Conservation (phyloP, 2,888 invertebrate species). For the Rhodophaea formosa region DNA sequence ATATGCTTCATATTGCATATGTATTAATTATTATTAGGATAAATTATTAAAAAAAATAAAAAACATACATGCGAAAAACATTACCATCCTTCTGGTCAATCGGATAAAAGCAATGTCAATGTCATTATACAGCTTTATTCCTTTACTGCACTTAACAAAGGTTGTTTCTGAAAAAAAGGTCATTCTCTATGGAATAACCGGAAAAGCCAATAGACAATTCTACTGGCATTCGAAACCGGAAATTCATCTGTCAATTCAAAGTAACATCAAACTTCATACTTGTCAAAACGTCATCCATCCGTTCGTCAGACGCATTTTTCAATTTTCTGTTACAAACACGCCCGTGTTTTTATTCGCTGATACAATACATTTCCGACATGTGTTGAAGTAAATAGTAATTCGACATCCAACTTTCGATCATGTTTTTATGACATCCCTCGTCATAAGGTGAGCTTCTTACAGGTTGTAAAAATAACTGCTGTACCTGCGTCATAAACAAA, state of each 20-base stretch:
- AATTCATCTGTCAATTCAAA: not conserved
- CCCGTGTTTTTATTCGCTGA: slow-evolving; percentile 38
- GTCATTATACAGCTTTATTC: too few species aligned
- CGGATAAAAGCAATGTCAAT: too few species aligned
- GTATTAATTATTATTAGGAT: too few species aligned
- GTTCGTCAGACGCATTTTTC: slow-evolving; percentile 48
- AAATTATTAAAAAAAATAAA: too few species aligned
- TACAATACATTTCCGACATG: slow-evolving; percentile 40
- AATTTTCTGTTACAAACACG: slow-evolving; percentile 50
- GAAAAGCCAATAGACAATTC: not conserved
- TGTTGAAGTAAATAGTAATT: slow-evolving; percentile 38
- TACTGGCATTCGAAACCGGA: not conserved
- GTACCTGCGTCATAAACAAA: slow-evolving; percentile 73
- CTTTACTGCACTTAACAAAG: too few species aligned
- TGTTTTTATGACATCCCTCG: slow-evolving; percentile 62
- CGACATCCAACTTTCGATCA: slow-evolving; percentile 37
- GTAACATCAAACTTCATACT: slow-evolving; percentile 18
- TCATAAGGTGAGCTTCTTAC: slow-evolving; percentile 45
- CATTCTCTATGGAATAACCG: too few species aligned
- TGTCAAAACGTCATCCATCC: slow-evolving; percentile 49
- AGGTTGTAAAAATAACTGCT: slow-evolving; percentile 63
- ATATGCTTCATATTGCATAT: too few species aligned
- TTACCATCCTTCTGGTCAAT: too few species aligned
- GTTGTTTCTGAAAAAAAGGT: too few species aligned
- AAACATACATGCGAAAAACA: too few species aligned